phyloP scores from a whole-genome alignment of 2,113 vertebrate species.

The Chaetodon trifascialis region DNA sequence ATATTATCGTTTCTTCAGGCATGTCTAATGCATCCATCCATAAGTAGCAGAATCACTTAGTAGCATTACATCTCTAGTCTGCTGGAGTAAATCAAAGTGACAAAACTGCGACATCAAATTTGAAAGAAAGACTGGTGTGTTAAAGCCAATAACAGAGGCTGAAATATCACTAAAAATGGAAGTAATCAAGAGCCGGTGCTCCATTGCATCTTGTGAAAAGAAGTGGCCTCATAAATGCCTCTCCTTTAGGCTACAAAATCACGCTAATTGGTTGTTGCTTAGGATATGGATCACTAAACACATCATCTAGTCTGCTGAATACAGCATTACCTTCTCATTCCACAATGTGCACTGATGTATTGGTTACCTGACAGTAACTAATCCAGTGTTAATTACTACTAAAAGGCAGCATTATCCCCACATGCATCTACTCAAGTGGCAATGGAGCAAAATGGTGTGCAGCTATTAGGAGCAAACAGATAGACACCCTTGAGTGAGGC shows the following conservation, averaged over 20 bases:
- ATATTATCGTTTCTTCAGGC: conserved; percentile 48
- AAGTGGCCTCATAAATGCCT: conserved; percentile 9
- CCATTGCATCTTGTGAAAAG: conserved; percentile 13
- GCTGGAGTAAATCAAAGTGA: conserved; percentile 22
- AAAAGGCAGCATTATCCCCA: conserved; percentile 32
- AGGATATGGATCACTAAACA: not conserved
- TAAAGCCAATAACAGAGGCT: not conserved
- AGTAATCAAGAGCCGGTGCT: not conserved
- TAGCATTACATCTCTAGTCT: conserved; percentile 18
- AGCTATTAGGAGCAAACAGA: conserved; percentile 40
- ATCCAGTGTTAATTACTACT: conserved; percentile 34
- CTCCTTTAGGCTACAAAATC: not conserved
- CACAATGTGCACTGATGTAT: conserved; percentile 28
- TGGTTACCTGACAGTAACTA: conserved; percentile 22
- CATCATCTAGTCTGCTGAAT: conserved; percentile 7
- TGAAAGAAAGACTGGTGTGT: not conserved
- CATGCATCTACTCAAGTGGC: conserved; percentile 4
- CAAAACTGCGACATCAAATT: not conserved
- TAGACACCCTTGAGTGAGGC: conserved; percentile 41
- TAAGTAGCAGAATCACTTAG: conserved; percentile 36
- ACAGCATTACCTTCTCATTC: conserved; percentile 4
- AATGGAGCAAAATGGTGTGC: conserved; percentile 21
- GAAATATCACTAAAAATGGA: not conserved
- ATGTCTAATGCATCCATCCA: conserved; percentile 52
- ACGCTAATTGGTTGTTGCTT: conserved; percentile 17